Base-by-base conservation (phyloP, 1,140 invertebrate genomes). In the Drosophila oshimai region DNA sequence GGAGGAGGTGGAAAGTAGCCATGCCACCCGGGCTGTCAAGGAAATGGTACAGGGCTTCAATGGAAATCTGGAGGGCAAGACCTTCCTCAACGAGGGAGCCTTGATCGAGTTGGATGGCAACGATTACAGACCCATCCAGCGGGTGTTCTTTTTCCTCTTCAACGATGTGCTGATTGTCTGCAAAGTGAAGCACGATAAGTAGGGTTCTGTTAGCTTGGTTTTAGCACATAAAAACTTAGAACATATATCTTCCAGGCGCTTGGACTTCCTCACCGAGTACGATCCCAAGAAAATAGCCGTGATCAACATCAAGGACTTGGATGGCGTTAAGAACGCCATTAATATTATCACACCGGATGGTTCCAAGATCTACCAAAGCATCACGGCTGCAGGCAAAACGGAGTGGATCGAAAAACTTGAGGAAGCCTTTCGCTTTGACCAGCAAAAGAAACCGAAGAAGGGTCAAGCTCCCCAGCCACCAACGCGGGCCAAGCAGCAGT, bases 361-460 rank as follows among this genome's bases (percentile, higher is more conserved):
- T 79, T 97, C 97, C 1, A 94, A 97, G 88, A 95, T 98, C 33
- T 98, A 98, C 91, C 97, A 98, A 80, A 97, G 97, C 77, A 95
- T 96, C 51, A 97, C 95, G 81, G 93, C 95, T 55, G 94, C 95
- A 58, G 95, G 95, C 51, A 98, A 98, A 95, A 96, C 97, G 92
- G 96, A 98, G 87, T 99, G 98, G 98, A 92, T 99, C 55, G 97
- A 98, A 72, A 96, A 97, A 88, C 95, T 98, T 87, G 98, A 99
- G 80, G 93, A 96, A 75, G 96, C 97, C 0, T 99, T 99, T 91
- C 97, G 97, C 91, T 94, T 95, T 67, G 94, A 95, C 91, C 92
- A 96, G 54, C 92, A 93, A 5, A 94, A 95, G 70, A 90, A 90
- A 42, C 22, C 84, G 0, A 90, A 89, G 45, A 90, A 89, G 34